Conservation (phyloP, 2,888 invertebrate genomes). For the Carterocephalus palaemon region DNA sequence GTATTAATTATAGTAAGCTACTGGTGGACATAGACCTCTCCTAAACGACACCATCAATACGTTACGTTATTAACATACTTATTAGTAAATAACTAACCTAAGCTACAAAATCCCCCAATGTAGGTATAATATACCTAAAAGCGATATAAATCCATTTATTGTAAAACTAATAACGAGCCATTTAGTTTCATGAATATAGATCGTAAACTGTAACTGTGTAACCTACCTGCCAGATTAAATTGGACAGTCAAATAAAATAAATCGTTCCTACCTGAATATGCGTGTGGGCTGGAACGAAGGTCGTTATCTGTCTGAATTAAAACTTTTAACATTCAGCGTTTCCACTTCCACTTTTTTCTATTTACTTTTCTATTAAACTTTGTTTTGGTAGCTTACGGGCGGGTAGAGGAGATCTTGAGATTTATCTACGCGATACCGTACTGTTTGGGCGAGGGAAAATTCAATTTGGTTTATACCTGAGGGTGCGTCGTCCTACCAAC, state of each 20-base stretch:
- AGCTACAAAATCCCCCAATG: no score
- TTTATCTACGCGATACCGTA: constrained; percentile 74
- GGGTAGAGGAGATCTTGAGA: constrained; percentile 66
- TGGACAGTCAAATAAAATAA: no score
- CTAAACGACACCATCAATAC: no score
- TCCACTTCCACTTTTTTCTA: constrained; percentile 67
- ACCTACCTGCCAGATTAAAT: no score
- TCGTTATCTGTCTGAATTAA: constrained; percentile 45
- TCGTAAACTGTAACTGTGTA: no score
- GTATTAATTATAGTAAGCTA: no score
- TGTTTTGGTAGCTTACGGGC: constrained; percentile 63
- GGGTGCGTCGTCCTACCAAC: constrained; percentile 40
- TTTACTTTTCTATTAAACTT: constrained; percentile 76
- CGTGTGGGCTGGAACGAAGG: constrained; percentile 8
- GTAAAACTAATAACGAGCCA: neutral
- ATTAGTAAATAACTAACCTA: no score
- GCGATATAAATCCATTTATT: no score
- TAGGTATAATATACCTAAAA: no score
- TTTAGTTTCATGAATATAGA: constrained; percentile 6
- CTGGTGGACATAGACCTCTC: no score
- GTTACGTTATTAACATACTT: no score
- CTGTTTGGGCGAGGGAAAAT: constrained; percentile 69
- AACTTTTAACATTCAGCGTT: constrained; percentile 64
- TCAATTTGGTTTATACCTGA: constrained; percentile 76
- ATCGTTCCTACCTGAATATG: neutral